Evolutionary conservation across 1,140 invertebrate genomes (phyloP).

Genomic region (Psix sp.): DNA sequence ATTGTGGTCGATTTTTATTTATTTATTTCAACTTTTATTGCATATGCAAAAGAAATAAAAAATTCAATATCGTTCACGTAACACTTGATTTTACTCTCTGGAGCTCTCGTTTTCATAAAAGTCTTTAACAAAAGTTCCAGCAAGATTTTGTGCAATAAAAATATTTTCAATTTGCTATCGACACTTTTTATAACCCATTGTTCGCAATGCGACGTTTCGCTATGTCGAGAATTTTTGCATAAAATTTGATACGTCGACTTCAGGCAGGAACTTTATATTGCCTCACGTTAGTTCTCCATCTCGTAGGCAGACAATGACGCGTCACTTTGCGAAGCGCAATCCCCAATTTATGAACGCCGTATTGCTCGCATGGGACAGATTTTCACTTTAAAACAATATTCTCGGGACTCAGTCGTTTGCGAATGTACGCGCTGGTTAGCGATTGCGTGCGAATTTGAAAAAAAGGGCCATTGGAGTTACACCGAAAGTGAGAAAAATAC

Average conservation of each 20-base stretch:
- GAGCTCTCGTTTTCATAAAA: too few species aligned
- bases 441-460: not conserved
- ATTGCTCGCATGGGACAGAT: conserved; percentile 72
- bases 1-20: too few species aligned
- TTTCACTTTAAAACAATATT: conserved; percentile 76
- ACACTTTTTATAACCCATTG: conserved; percentile 36
- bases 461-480: too few species aligned
- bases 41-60: too few species aligned
- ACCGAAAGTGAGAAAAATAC: too few species aligned
- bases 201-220: conserved; percentile 12
- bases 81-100: too few species aligned
- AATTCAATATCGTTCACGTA: too few species aligned
- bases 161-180: conserved; percentile 34
- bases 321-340: conserved; percentile 50
- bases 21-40: too few species aligned
- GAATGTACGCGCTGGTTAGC: not conserved
- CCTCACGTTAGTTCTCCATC: conserved; percentile 21
- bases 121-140: too few species aligned
- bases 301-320: conserved; percentile 47
- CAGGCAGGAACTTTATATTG: conserved; percentile 42
- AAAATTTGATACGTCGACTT: conserved; percentile 41
- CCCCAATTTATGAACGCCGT: conserved; percentile 67
- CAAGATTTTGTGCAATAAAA: too few species aligned
- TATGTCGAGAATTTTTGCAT: conserved; percentile 30
- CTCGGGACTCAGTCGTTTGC: conserved; percentile 11